Conservation (phyloP, 2,797 vertebrate genomes). For the Telmatherina bonti region DNA sequence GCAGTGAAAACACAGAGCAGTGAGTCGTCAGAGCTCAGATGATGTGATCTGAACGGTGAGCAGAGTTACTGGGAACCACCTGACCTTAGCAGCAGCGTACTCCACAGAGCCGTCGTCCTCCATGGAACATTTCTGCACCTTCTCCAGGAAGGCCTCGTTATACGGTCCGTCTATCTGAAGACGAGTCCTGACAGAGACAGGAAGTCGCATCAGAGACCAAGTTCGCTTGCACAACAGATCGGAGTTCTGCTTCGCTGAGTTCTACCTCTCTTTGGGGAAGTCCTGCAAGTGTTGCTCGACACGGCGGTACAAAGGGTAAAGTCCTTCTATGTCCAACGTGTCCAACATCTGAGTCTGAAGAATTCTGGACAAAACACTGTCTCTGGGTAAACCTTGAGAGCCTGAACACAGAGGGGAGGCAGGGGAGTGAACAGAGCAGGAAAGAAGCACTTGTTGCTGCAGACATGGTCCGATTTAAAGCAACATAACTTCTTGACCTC, state of each 20-base stretch:
- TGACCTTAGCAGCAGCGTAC: constrained; percentile 91
- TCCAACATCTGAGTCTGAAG: constrained; percentile 97
- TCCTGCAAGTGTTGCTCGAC: constrained; percentile 93
- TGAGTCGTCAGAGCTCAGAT: neutral
- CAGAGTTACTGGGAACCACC: neutral
- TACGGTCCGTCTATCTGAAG: constrained; percentile 96
- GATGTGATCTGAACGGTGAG: neutral
- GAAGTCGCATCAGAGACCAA: constrained; percentile 17
- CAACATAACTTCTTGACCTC: too few species aligned
- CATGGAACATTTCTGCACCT: constrained; percentile 87
- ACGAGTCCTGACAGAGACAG: constrained; percentile 79
- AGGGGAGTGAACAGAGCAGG: neutral
- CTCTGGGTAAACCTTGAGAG: constrained; percentile 89
- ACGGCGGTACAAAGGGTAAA: constrained; percentile 91
- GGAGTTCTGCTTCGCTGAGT: neutral
- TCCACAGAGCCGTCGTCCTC: constrained; percentile 94
- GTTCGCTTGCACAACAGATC: neutral
- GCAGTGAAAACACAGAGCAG: neutral
- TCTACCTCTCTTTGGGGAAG: constrained; percentile 93
- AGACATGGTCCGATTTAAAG: too few species aligned
- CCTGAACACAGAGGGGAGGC: constrained; percentile 72
- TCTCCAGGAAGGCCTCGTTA: constrained; percentile 90
- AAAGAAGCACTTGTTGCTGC: too few species aligned
- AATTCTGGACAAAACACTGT: constrained; percentile 92
- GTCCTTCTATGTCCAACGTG: constrained; percentile 93